Evolutionary conservation across 2,888 invertebrate species (phyloP), one percentile per base, ranked within the genome.

Genomic region (Nomada fabriciana): DNA sequence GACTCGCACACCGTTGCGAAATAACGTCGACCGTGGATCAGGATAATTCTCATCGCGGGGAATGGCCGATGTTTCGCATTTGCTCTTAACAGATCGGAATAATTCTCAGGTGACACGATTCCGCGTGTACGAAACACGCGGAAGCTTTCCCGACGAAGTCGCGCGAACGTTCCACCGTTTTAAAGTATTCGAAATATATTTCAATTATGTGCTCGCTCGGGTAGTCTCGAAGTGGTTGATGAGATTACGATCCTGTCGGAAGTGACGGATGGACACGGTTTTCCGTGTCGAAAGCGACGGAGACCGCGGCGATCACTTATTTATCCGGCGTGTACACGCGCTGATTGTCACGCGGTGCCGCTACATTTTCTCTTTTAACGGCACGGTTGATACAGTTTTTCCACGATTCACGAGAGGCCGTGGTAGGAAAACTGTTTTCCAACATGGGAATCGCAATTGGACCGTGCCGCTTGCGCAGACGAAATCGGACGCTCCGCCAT

Each of bases 271-370:
- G 10, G 4, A 20, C 2, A 52, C 63, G 57, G 67, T 70, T 69
- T 74, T 20, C 50, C 80, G 9, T 15, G 36, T 36, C 67, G 76
- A 60, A 76, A 80, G 20, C 57, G 9, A 9, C 57, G 69, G 50
- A 74, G 76, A 76, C 47, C 60, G 25, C 55, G 43, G 53, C 25
- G 76, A 70, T 76, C 50, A 55, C 47, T 78, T 86, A 80, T 88
- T 86, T 85, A 86, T 84, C 87, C 86, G 80, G 84, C 87, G 84
- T 80, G 88, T 89, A 89, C 84, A 87, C 83, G 90, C 90, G 82
- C 89, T 89, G 90, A 89, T 91, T 87, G 87, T 87, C 84, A 61
- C 60, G 64, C 65, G 25, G 75, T 64, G 74, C 77, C 72, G 65
- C 63, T 69, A 60, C 74, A 82, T 85, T 88, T 85, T 86, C 86